Conservation (phyloP, 2,113 vertebrate genomes). For the Thamnophis sirtalis region DNA sequence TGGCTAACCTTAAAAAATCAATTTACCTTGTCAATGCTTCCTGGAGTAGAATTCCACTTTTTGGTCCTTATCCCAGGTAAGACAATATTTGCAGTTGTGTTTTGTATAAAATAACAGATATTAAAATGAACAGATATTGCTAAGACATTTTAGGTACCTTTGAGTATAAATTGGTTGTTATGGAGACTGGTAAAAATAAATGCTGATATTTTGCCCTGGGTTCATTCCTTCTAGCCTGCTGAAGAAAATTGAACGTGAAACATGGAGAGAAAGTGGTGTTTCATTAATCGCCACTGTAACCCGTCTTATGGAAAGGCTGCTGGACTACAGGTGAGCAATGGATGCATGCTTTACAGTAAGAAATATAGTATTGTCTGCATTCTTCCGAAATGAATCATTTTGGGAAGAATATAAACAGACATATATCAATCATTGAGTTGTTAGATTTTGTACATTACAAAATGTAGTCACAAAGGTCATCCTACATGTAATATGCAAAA, state of each 20-base stretch:
- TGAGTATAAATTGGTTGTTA: constrained; percentile 72
- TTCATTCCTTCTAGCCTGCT: constrained; percentile 80
- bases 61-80: constrained; percentile 99
- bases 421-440: background rate
- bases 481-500: background rate
- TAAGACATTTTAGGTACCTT: constrained; percentile 68
- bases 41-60: constrained; percentile 99
- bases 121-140: constrained; percentile 62
- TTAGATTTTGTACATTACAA: constrained; percentile 15
- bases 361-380: background rate
- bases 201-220: constrained; percentile 61
- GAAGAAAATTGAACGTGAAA: constrained; percentile 99
- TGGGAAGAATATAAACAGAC: constrained; percentile 16
- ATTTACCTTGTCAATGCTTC: constrained; percentile 99
- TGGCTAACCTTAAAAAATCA: constrained; percentile 87
- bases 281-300: constrained; percentile 96
- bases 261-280: constrained; percentile 97
- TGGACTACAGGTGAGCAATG: constrained; percentile 89
- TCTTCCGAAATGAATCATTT: background rate
- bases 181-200: constrained; percentile 76
- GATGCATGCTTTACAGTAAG: background rate
- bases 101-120: constrained; percentile 57
- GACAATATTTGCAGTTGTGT: constrained; percentile 74
- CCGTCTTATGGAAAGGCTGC: constrained; percentile 93
- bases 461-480: background rate